Evolutionary conservation across 2,888 invertebrate species (phyloP).

Genomic region (Cylloceria caligata): DNA sequence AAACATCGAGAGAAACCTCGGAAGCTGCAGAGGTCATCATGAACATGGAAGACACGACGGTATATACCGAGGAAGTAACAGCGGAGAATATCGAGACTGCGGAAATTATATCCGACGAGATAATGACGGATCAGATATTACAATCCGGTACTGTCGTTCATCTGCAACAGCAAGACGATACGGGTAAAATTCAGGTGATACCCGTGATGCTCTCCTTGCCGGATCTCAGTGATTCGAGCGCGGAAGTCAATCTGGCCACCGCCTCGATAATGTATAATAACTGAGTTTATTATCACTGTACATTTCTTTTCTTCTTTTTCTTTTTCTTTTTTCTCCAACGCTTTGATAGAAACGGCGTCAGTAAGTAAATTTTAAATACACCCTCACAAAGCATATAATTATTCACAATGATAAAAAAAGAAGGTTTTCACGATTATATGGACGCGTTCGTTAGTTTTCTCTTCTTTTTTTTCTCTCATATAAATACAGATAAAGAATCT

Average conservation of each 20-base stretch:
- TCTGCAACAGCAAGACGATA: constrained; percentile 80
- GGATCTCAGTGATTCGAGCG: constrained; percentile 79
- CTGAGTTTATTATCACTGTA: constrained; percentile 65
- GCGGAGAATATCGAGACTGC: constrained; percentile 79
- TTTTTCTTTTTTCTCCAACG: not conserved
- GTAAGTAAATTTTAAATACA: not conserved
- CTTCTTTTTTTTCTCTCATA: constrained; percentile 11
- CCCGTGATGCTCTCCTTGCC: constrained; percentile 82
- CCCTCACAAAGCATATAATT: constrained; percentile 6
- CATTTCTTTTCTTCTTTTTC: not conserved
- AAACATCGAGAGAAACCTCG: constrained; percentile 80
- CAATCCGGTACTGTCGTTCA: constrained; percentile 79
- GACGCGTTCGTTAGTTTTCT: no score
- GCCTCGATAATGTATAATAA: constrained; percentile 83
- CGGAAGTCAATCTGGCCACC: constrained; percentile 81
- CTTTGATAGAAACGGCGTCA: not conserved
- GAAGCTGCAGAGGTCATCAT: constrained; percentile 81
- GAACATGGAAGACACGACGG: constrained; percentile 81
- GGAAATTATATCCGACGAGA: constrained; percentile 79
- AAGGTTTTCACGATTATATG: no score
- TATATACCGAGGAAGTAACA: constrained; percentile 83
- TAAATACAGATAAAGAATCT: not conserved
- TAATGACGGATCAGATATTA: constrained; percentile 79
- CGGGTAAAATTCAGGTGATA: constrained; percentile 82
- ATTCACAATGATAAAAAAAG: no score